Conservation (phyloP, 37 sponge, comb jelly and placozoan genomes). For the Hormiphora californensis region DNA sequence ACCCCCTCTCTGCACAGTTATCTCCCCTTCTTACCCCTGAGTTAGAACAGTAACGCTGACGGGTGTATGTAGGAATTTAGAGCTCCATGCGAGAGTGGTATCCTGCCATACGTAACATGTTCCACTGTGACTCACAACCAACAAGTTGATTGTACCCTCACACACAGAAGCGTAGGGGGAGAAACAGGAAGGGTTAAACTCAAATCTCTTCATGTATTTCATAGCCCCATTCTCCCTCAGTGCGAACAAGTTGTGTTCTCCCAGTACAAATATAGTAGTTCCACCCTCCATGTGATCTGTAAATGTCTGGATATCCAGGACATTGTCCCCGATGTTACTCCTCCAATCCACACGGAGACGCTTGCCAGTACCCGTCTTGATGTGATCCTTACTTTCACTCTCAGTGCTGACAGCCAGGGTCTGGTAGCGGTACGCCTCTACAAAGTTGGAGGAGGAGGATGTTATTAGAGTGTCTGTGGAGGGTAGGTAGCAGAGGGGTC, state of each 20-base stretch:
- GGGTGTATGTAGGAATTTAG: neutral
- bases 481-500: constrained; percentile 69
- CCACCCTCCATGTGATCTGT: constrained; percentile 5
- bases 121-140: constrained; percentile 60
- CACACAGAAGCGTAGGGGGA: constrained; percentile 52
- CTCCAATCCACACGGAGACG: constrained; percentile 64
- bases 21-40: neutral
- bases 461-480: constrained; percentile 67
- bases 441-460: constrained; percentile 58
- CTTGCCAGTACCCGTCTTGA: constrained; percentile 50
- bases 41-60: neutral
- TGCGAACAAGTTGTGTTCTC: constrained; percentile 70
- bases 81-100: constrained; percentile 48
- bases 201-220: constrained; percentile 73
- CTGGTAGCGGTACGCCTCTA: constrained; percentile 64
- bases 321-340: constrained; percentile 72
- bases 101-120: constrained; percentile 66
- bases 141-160: constrained; percentile 59
- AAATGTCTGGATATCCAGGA: constrained; percentile 58
- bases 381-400: constrained; percentile 32
- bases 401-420: constrained; percentile 54
- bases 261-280: constrained; percentile 53
- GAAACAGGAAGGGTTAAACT: constrained; percentile 59
- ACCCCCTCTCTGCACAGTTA: too few species aligned
- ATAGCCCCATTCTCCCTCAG: constrained; percentile 65